Percentiles rank a stretch among this genome's conserved stretches.
These are phyloP conservation scores for Meloidogyne hapla DNA, from an alignment of 1,140 invertebrate genomes.

Conservation along the genomic window DNA sequence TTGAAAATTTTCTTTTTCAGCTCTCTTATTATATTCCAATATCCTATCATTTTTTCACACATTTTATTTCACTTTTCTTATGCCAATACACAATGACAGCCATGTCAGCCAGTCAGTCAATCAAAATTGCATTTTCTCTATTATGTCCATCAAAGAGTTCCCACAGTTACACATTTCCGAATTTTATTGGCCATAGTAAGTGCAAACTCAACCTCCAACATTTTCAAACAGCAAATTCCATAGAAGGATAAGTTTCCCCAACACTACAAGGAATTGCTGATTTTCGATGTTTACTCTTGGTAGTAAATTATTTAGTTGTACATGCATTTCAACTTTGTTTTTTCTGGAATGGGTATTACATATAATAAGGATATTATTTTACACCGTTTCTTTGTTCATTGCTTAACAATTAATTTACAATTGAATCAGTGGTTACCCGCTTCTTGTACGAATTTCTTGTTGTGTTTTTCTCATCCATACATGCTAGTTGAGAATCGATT, in stretches of 20 bases:
- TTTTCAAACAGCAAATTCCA: not conserved
- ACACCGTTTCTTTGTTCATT: not conserved
- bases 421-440: not conserved
- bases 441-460: no score
- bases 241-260: not conserved
- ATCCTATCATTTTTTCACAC: not conserved
- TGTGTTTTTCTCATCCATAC: not conserved
- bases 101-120: not conserved
- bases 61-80: not conserved
- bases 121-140: not conserved
- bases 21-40: not conserved
- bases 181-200: not conserved
- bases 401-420: not conserved
- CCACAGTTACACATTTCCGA: not conserved
- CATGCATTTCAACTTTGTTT: no score
- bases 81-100: not conserved
- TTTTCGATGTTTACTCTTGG: no score
- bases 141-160: not conserved
- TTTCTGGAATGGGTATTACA: no score
- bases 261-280: no score
- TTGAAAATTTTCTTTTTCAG: not conserved
- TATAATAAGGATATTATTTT: no score
- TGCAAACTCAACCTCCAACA: not conserved
- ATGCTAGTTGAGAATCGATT: not conserved
- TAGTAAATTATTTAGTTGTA: no score